phyloP scores from a whole-genome alignment of 2,113 vertebrate species.

The Pogonocichla stellata region DNA sequence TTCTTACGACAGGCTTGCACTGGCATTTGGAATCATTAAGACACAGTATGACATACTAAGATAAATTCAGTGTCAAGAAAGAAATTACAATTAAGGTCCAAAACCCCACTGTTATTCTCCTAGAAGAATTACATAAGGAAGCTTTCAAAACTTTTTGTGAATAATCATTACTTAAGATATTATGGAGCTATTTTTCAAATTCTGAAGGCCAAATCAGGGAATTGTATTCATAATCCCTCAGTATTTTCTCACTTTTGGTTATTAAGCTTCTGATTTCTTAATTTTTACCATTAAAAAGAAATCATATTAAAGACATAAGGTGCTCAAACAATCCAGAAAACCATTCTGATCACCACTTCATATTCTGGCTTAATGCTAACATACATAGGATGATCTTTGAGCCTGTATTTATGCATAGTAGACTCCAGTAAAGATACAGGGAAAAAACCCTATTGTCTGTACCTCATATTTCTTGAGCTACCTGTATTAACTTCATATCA shows the following conservation, averaged over 20 bases:
- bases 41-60: background rate
- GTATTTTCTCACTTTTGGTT: background rate
- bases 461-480: background rate
- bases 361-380: background rate
- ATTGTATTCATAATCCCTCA: fast-evolving
- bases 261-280: background rate
- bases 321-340: background rate
- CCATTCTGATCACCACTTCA: background rate
- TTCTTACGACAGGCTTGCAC: background rate
- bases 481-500: background rate
- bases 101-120: background rate
- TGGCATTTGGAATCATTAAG: background rate
- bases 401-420: background rate
- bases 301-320: background rate
- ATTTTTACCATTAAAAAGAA: background rate
- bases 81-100: background rate
- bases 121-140: background rate
- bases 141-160: background rate
- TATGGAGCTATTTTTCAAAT: background rate
- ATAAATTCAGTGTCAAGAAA: background rate
- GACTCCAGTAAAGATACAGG: background rate
- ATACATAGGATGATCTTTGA: background rate
- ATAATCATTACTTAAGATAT: background rate
- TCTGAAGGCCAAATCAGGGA: background rate
- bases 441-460: background rate